phyloP scores from a whole-genome alignment of 2,113 vertebrate genomes.

The Neopipo cinnamomea region DNA sequence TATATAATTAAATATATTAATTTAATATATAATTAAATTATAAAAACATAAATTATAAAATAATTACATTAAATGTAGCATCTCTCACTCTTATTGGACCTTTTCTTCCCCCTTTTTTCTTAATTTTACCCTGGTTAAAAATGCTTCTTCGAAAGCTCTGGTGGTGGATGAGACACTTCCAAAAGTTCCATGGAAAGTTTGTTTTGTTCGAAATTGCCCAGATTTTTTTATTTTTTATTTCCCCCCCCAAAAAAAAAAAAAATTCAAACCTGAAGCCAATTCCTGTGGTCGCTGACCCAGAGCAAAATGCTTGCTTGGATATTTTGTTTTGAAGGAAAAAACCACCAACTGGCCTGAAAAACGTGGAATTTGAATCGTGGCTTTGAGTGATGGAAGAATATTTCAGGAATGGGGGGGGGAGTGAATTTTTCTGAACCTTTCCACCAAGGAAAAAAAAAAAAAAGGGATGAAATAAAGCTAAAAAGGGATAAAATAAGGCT shows the following conservation, averaged over 20 bases:
- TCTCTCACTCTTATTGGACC: not conserved
- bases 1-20: no score
- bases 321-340: not conserved
- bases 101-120: not conserved
- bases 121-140: not conserved
- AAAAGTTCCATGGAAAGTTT: not conserved
- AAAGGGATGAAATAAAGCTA: not conserved
- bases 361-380: no score
- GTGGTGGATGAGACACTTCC: not conserved
- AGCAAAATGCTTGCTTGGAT: not conserved
- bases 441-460: no score
- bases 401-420: no score
- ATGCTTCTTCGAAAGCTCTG: not conserved
- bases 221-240: not conserved
- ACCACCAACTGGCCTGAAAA: not conserved
- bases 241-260: not conserved
- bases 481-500: not conserved
- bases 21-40: not conserved
- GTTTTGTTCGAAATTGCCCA: not conserved
- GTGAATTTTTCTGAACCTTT: not conserved
- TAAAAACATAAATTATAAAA: no score
- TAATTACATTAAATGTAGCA: not conserved
- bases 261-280: not conserved
- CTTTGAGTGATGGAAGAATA: not conserved
- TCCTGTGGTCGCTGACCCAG: not conserved